Conservation (phyloP, 2,113 vertebrate species). For the Bungarus multicinctus region DNA sequence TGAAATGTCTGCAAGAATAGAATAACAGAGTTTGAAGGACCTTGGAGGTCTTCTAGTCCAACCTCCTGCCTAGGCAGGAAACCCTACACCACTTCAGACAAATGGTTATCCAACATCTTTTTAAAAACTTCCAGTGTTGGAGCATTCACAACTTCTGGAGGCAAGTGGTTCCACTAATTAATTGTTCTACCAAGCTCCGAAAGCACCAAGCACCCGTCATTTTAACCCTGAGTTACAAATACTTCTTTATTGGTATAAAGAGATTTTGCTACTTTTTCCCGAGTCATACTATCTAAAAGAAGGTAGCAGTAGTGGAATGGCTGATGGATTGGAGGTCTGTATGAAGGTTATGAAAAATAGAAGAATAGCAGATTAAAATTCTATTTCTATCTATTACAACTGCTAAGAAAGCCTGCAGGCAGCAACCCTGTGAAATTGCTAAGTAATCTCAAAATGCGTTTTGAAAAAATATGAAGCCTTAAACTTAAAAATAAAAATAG, state of each 20-base stretch:
- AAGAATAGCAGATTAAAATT: neutral
- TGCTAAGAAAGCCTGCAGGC: neutral
- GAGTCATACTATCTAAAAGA: neutral
- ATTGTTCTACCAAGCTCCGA: neutral
- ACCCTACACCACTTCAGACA: too few species aligned
- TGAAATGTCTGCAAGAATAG: neutral
- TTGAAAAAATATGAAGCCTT: conserved; percentile 35
- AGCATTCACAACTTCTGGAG: too few species aligned
- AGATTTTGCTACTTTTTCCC: neutral
- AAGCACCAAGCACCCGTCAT: neutral
- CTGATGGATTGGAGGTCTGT: neutral
- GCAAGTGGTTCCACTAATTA: too few species aligned
- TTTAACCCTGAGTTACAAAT: neutral
- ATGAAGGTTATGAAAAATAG: neutral
- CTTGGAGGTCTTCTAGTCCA: too few species aligned
- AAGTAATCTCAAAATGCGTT: neutral
- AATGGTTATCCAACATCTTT: too few species aligned
- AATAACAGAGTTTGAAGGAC: too few species aligned
- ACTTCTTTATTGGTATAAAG: neutral
- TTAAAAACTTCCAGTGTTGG: too few species aligned
- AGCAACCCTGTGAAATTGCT: neutral
- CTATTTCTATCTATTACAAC: neutral
- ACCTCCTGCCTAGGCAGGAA: too few species aligned
- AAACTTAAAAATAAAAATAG: conserved; percentile 52
- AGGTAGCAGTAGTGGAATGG: neutral